Conservation (phyloP, 1,140 invertebrate species). For the Nymphalis io region DNA sequence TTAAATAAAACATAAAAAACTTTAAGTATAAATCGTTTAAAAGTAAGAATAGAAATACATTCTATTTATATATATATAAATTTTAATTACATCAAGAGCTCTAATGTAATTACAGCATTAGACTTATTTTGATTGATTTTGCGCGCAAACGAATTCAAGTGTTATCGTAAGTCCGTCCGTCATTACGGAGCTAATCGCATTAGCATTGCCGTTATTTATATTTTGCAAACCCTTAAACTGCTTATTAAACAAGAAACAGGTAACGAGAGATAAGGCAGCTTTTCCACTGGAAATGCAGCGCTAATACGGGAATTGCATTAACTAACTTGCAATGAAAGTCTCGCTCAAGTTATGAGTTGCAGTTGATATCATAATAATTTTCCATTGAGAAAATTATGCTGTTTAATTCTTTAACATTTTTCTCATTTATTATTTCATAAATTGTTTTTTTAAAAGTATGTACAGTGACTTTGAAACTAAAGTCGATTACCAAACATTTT, state of each 20-base stretch:
- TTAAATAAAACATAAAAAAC: no score
- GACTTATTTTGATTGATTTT: conserved; percentile 32
- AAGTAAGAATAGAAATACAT: neutral
- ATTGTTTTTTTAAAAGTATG: no score
- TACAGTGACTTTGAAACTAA: no score
- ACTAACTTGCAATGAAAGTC: no score
- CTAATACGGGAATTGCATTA: neutral
- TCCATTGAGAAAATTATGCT: neutral
- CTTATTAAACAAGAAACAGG: conserved; percentile 36
- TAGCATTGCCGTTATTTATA: conserved; percentile 25
- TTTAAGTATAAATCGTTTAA: neutral
- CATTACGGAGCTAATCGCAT: conserved; percentile 29
- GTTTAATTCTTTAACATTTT: no score
- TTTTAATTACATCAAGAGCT: neutral
- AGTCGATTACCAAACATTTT: no score
- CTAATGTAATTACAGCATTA: conserved; percentile 12
- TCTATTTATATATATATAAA: neutral
- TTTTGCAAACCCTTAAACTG: conserved; percentile 36
- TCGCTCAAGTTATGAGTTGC: no score
- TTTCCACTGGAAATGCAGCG: neutral
- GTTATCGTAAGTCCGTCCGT: conserved; percentile 26
- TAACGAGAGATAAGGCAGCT: neutral
- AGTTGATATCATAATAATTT: no score
- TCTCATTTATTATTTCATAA: no score
- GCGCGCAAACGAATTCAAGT: conserved; percentile 14